These are phyloP conservation scores for Xylocampa areola DNA, from an alignment of 2,888 invertebrate species.

Conservation along the genomic window DNA sequence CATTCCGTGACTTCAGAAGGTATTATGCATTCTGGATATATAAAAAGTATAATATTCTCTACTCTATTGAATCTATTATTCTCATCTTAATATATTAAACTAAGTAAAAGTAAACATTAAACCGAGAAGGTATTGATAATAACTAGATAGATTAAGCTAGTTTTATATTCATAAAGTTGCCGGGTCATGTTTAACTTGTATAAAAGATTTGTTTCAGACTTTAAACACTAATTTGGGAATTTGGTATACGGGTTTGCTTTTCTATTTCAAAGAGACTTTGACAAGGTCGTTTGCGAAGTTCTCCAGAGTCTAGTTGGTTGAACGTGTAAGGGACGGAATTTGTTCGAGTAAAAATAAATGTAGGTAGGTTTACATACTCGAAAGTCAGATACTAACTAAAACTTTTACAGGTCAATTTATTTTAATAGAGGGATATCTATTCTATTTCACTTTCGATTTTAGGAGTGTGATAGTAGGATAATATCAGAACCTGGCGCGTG, in stretches of 20 bases:
- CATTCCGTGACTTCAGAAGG: too few species aligned
- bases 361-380: too few species aligned
- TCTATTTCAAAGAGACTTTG: neutral
- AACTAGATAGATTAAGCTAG: neutral
- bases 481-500: too few species aligned
- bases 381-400: too few species aligned
- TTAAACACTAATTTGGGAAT: constrained; percentile 1
- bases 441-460: too few species aligned
- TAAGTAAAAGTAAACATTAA: neutral
- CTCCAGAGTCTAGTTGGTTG: neutral
- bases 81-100: too few species aligned
- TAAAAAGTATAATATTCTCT: too few species aligned
- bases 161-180: neutral
- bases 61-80: too few species aligned
- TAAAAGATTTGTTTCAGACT: constrained; percentile 6
- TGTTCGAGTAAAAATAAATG: neutral
- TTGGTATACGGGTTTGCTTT: constrained; percentile 2
- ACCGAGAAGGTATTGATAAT: neutral
- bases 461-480: too few species aligned
- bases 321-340: neutral
- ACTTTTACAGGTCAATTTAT: too few species aligned
- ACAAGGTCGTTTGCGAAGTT: neutral
- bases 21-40: too few species aligned
- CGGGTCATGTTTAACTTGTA: neutral
- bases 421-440: too few species aligned